Evolutionary conservation across 2,888 invertebrate genomes (phyloP).

Genomic region (Allophyes oxyacanthae): DNA sequence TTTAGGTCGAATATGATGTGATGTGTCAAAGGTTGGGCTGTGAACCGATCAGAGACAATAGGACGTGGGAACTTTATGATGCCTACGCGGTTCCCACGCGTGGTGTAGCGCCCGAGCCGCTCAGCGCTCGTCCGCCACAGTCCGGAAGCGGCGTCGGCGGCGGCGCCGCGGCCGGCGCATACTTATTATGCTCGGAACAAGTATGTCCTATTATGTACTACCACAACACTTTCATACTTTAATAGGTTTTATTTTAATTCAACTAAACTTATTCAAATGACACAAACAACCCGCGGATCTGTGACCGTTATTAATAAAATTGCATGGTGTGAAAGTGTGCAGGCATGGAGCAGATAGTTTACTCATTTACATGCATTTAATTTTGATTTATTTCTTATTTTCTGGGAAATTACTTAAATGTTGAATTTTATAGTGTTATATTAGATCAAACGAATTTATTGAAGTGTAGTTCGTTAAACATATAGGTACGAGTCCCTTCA

Average conservation of each 20-base stretch:
- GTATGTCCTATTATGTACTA: conserved; percentile 48
- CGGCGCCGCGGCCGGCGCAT: conserved; percentile 9
- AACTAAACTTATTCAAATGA: conserved; percentile 24
- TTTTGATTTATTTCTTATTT: too few species aligned
- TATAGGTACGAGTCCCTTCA: too few species aligned
- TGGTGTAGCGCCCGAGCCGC: conserved; percentile 34
- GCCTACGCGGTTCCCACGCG: conserved; percentile 68
- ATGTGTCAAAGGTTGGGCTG: conserved; percentile 62
- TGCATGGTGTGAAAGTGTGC: too few species aligned
- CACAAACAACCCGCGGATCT: conserved; percentile 21
- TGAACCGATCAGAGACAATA: conserved; percentile 64
- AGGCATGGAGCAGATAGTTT: too few species aligned
- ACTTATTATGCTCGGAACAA: too few species aligned
- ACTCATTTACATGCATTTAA: too few species aligned
- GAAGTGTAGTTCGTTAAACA: too few species aligned
- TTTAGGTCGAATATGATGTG: conserved; percentile 63
- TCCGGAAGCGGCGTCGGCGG: conserved; percentile 41
- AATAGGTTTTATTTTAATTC: conserved; percentile 23
- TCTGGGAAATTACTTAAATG: too few species aligned
- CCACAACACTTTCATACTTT: conserved; percentile 42
- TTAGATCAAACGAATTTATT: too few species aligned
- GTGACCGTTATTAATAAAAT: conserved; percentile 36
- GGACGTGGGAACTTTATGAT: conserved; percentile 69
- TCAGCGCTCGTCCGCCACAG: conserved; percentile 19
- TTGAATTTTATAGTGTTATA: too few species aligned